These are phyloP conservation scores for Ochropacha duplaris DNA, from an alignment of 2,888 invertebrate genomes.

Conservation along the genomic window DNA sequence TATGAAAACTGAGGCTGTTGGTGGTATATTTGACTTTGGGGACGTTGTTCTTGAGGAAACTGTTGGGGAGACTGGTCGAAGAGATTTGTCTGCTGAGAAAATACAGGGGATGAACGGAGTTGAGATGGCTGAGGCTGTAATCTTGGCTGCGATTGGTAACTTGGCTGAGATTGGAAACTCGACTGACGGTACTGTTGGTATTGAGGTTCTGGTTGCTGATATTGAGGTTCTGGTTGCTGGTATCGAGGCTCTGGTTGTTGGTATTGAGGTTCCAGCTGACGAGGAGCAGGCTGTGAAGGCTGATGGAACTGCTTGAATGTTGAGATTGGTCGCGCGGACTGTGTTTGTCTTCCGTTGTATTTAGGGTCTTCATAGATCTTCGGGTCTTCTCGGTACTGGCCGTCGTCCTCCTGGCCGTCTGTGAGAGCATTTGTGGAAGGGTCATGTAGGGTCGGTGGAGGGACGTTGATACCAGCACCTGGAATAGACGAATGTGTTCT, in stretches of 20 bases:
- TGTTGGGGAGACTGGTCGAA: conserved; percentile 62
- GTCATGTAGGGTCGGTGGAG: conserved; percentile 88
- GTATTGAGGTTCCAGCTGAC: conserved; percentile 32
- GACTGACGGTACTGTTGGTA: conserved; percentile 31
- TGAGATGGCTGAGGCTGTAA: conserved; percentile 16
- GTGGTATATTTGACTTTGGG: conserved; percentile 71
- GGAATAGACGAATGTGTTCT: conserved; percentile 36
- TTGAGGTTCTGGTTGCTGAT: conserved; percentile 36
- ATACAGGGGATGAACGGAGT: conserved; percentile 37
- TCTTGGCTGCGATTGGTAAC: conserved; percentile 18
- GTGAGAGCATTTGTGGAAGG: conserved; percentile 75
- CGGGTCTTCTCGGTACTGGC: conserved; percentile 93
- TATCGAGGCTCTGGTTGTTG: conserved; percentile 27
- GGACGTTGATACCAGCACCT: conserved; percentile 89
- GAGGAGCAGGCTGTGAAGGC: conserved; percentile 38
- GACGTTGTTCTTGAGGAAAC: conserved; percentile 56
- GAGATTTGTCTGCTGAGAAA: conserved; percentile 49
- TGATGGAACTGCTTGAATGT: conserved; percentile 54
- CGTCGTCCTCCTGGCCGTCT: conserved; percentile 90
- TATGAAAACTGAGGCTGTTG: conserved; percentile 72
- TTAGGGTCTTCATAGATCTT: conserved; percentile 89
- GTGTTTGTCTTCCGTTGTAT: conserved; percentile 69
- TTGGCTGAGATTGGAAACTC: conserved; percentile 1
- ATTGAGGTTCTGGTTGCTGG: conserved; percentile 28
- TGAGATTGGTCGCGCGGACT: conserved; percentile 41